phyloP scores from a whole-genome alignment of 2,113 vertebrate genomes.

The Columbina picui region DNA sequence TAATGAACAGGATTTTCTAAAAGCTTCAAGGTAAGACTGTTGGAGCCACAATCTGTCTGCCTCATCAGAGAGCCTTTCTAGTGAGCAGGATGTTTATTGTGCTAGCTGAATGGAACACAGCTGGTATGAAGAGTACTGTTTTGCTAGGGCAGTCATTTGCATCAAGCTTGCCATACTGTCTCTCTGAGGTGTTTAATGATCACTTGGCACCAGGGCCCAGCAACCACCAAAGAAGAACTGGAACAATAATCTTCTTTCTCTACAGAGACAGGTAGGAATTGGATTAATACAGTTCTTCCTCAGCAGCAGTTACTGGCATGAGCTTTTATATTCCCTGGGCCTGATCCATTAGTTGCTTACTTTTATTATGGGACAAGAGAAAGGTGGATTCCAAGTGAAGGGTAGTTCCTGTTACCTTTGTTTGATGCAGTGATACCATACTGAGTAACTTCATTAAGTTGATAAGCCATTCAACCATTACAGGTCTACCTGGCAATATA shows the following conservation, averaged over 20 bases:
- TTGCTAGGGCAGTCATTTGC: background rate
- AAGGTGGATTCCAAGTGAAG: background rate
- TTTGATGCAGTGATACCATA: background rate
- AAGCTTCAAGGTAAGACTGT: background rate
- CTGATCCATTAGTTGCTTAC: background rate
- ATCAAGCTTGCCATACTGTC: background rate
- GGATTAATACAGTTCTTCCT: background rate
- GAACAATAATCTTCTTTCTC: conserved; percentile 2
- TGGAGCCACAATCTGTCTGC: background rate
- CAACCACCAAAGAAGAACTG: background rate
- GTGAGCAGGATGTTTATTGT: background rate
- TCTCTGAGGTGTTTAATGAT: background rate
- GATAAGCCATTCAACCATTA: background rate
- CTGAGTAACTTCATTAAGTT: background rate
- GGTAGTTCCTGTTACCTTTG: background rate
- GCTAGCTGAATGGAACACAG: background rate
- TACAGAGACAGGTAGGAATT: background rate
- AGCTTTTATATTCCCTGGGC: background rate
- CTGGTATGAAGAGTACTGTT: background rate
- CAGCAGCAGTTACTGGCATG: background rate
- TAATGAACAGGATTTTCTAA: conserved; percentile 40
- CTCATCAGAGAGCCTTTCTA: conserved; percentile 20
- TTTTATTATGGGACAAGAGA: background rate
- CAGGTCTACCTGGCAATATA: background rate
- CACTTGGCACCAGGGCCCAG: background rate